These are phyloP conservation scores for Saxidomus purpurata DNA, from an alignment of 1,140 invertebrate species.

Conservation along the genomic window DNA sequence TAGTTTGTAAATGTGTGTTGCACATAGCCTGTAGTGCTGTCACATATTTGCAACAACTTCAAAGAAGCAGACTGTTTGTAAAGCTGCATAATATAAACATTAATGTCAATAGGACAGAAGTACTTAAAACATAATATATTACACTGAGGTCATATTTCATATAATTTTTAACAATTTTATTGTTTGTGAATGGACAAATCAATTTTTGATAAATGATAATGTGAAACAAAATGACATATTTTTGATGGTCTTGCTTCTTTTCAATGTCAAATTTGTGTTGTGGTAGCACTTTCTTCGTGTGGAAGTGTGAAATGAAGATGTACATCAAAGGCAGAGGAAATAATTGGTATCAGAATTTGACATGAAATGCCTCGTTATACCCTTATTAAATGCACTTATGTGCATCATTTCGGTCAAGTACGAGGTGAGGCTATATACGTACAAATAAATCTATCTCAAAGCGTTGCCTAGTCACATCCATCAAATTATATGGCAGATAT, in stretches of 20 bases:
- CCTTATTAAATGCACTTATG: not conserved
- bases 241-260: not conserved
- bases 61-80: not conserved
- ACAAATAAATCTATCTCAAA: slow-evolving; percentile 20
- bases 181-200: slow-evolving; percentile 12
- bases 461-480: not conserved
- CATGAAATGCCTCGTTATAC: not conserved
- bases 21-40: not conserved
- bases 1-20: not conserved
- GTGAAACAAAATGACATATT: not conserved
- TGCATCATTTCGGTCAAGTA: not conserved
- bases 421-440: not conserved
- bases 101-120: not conserved
- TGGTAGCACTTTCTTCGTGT: not conserved
- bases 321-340: not conserved
- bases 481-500: not conserved
- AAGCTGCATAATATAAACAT: not conserved
- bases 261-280: too few relatives aligned
- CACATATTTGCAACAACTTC: not conserved
- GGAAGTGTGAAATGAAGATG: not conserved
- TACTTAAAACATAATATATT: not conserved
- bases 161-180: not conserved
- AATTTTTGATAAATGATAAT: slow-evolving; percentile 28
- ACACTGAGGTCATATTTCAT: not conserved
- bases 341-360: not conserved